phyloP scores from a whole-genome alignment of 2,888 invertebrate genomes.

The Synergus itoensis region DNA sequence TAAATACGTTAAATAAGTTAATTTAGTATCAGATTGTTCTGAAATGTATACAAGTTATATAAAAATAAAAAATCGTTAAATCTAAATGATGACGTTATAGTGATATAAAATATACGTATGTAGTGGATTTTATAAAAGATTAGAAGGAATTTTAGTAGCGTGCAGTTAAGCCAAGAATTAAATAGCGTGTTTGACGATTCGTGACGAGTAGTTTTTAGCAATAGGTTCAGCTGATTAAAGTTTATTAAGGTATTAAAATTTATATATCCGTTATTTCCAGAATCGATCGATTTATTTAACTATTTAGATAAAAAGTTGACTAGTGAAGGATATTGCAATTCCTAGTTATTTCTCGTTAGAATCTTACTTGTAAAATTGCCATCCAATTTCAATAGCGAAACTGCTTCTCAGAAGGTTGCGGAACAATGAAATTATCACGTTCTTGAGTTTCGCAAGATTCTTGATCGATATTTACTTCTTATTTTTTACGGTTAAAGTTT shows the following conservation, averaged over 20 bases:
- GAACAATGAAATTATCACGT: constrained; percentile 15
- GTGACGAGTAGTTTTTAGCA: constrained; percentile 24
- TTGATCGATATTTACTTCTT: background rate
- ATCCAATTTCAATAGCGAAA: constrained; percentile 34
- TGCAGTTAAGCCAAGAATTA: background rate
- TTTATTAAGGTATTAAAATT: constrained; percentile 29
- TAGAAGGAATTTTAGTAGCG: constrained; percentile 4
- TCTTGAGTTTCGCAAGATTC: constrained; percentile 5
- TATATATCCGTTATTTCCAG: constrained; percentile 39
- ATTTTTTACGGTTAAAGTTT: background rate
- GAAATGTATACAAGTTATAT: background rate
- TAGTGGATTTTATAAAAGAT: background rate
- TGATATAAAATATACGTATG: background rate
- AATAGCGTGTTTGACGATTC: constrained; percentile 22
- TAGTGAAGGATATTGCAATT: constrained; percentile 28
- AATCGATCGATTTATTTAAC: constrained; percentile 28
- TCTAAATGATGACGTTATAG: background rate
- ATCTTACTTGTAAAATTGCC: constrained; percentile 14
- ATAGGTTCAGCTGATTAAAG: constrained; percentile 8
- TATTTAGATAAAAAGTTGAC: constrained; percentile 29
- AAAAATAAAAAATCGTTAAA: background rate
- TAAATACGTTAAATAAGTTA: background rate
- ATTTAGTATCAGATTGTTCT: background rate
- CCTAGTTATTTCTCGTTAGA: constrained; percentile 31
- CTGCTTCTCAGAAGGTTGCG: constrained; percentile 5